Conservation (phyloP, 2,113 vertebrate species). For the Todiramphus saurophagus region DNA sequence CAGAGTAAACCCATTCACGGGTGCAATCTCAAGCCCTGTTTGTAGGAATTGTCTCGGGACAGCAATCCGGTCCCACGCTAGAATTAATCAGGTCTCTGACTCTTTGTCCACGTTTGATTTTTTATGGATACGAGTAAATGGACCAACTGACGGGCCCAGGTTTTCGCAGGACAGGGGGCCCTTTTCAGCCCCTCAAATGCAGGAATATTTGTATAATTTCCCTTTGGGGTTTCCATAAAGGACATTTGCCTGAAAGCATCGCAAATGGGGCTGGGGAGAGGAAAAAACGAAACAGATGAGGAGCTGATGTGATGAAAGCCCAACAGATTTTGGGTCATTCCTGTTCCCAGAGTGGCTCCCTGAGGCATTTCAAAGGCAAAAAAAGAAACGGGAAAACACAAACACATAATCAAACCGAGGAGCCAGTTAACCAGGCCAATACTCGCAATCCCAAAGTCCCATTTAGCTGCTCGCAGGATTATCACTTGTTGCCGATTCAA, state of each 20-base stretch:
- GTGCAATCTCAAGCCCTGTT: neutral
- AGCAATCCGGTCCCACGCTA: neutral
- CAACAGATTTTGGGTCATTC: neutral
- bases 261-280: accelerated
- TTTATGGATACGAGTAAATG: accelerated
- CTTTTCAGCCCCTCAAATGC: neutral
- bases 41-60: neutral
- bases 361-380: neutral
- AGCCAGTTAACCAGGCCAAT: neutral
- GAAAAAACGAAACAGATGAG: neutral
- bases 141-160: accelerated
- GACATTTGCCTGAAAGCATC: neutral
- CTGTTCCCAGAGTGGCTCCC: neutral
- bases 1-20: accelerated
- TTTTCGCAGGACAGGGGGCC: neutral
- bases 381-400: neutral
- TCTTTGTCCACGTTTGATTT: neutral
- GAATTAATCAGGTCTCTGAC: neutral
- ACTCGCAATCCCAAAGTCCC: neutral
- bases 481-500: slow-evolving; percentile 37
- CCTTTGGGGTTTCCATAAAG: neutral
- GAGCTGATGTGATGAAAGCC: neutral
- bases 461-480: slow-evolving; percentile 12
- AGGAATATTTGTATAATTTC: neutral
- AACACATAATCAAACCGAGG: neutral